Base-by-base conservation (phyloP, 2,113 vertebrate species). In the Erinaceus europaeus region DNA sequence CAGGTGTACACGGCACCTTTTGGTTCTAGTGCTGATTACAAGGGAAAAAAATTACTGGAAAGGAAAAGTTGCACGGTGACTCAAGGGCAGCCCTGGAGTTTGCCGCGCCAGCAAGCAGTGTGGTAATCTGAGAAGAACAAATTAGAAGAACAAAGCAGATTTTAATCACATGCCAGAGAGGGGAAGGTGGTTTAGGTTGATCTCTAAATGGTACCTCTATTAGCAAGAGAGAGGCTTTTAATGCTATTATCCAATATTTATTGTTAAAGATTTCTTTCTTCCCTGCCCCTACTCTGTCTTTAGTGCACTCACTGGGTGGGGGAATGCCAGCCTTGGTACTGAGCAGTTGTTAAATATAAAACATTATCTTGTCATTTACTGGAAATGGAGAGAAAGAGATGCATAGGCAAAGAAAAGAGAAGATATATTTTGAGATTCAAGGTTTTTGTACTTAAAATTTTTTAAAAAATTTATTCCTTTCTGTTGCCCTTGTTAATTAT, bases 131-230 rank as follows among this genome's bases (percentile, higher is more conserved):
- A 95, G 93, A 94, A 87, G 0, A 84, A 67, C 57, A 85, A 92
- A 93, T 94, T 88, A 94, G 88, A 88, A 90, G 93, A 90, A 91
- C 89, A 93, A 93, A 95, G 95, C 93, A 94, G 91, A 94, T 94
- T 95, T 94, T 94, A 93, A 96, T 93, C 91, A 90, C 64, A 64
- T 75, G 84, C 74, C 77, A 78, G 69, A 75, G 87, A 90, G 69
- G 91, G 61, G 64, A 94, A 84, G 77, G 74, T 89, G 89, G 87
- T 77, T 93, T 87, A 68, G 71, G 55, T 82, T 91, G 89, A 44
- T 93, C 75, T 95, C 44, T 50, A 93, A 78, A 92, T 73, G 89
- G 76, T 71, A 48, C 76, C 48, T 94, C 77, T 77, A 75, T 91
- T 90, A 96, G 80, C 36, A 73, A 50, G 89, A 84, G 57, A 36